These are phyloP conservation scores for Euphonia xanthogaster DNA, from an alignment of 2,797 vertebrate species.

Conservation along the genomic window DNA sequence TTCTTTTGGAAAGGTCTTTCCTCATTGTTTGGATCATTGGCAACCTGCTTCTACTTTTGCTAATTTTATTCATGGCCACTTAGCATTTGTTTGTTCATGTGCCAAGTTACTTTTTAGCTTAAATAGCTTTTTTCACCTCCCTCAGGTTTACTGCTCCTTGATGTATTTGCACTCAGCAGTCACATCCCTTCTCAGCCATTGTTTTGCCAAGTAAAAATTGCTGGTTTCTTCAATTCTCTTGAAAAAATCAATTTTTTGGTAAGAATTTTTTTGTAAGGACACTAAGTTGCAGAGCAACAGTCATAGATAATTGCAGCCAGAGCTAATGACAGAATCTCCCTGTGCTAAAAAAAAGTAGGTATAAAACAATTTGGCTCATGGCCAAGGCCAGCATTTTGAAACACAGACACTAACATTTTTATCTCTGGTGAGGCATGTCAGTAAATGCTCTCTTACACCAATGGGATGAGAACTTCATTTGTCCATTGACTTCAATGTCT, in stretches of 20 bases:
- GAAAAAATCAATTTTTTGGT: not conserved
- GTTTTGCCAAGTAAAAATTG: not conserved
- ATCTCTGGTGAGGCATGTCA: not conserved
- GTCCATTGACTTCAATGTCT: not conserved
- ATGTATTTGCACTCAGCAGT: not conserved
- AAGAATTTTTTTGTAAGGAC: not conserved
- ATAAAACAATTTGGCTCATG: not conserved
- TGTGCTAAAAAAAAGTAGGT: not conserved
- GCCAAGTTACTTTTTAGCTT: slow-evolving; percentile 25
- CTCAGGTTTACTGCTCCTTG: slow-evolving; percentile 12
- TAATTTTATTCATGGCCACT: slow-evolving; percentile 22
- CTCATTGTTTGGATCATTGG: slow-evolving; percentile 1
- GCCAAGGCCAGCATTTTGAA: not conserved
- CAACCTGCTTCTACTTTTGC: not conserved
- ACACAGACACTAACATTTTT: not conserved
- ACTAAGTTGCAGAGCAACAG: not conserved
- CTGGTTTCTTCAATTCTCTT: not conserved
- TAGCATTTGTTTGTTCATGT: slow-evolving; percentile 23
- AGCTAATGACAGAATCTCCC: not conserved
- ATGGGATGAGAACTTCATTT: not conserved
- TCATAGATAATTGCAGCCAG: not conserved
- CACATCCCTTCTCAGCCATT: not conserved
- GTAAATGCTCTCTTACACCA: not conserved
- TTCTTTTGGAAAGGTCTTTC: not conserved
- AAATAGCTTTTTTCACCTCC: slow-evolving; percentile 16